phyloP scores from a whole-genome alignment of 2,113 vertebrate genomes.

The Chlamydotis undulata region DNA sequence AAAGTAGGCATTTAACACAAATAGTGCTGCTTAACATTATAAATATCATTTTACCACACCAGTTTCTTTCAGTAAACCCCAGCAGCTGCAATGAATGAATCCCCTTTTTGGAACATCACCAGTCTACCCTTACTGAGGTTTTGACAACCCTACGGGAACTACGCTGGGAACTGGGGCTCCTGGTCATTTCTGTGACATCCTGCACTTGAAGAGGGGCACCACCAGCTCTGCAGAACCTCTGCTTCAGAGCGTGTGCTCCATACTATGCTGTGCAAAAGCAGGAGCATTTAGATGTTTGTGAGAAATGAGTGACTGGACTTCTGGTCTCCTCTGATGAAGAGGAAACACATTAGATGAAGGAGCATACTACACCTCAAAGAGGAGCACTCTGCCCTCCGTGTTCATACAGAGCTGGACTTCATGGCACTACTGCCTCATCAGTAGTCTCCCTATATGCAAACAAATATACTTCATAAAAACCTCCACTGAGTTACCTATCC shows the following conservation, averaged over 20 bases:
- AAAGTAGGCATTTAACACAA: background rate
- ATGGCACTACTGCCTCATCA: rapidly evolving
- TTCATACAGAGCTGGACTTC: background rate
- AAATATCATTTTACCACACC: background rate
- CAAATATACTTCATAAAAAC: background rate
- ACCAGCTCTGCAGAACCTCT: background rate
- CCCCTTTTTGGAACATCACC: background rate
- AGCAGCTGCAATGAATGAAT: background rate
- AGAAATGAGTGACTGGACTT: background rate
- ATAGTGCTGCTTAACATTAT: background rate
- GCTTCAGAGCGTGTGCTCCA: background rate
- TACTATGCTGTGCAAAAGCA: background rate
- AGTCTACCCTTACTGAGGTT: rapidly evolving
- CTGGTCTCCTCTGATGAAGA: background rate
- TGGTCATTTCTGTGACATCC: rapidly evolving
- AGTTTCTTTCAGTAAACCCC: background rate
- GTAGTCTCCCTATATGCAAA: background rate
- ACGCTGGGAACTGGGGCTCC: background rate
- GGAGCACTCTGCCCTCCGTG: background rate
- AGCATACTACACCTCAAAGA: background rate
- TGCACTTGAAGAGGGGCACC: background rate
- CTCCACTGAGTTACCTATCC: background rate
- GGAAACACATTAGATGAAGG: background rate
- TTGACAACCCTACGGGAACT: background rate
- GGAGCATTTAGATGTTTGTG: rapidly evolving